Conservation (phyloP, 2,797 vertebrate genomes). For the Microchirus variegatus region DNA sequence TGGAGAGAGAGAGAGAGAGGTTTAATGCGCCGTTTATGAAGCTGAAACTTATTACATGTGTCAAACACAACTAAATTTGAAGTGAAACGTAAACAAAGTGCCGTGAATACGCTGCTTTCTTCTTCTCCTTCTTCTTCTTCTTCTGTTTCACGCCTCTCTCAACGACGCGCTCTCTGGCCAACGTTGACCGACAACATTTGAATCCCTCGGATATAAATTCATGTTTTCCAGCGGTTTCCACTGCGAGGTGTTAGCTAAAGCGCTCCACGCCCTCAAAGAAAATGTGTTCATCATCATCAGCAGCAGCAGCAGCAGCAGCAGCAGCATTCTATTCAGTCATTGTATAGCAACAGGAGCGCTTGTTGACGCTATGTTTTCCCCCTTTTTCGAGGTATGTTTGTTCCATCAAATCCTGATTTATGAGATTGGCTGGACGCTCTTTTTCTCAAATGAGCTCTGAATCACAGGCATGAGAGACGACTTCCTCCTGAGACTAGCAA, state of each 20-base stretch:
- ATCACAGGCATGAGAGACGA: constrained; percentile 72
- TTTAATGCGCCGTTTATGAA: no score
- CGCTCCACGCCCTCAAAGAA: constrained; percentile 24
- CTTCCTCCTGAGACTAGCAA: constrained; percentile 72
- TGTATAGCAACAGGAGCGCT: constrained; percentile 26
- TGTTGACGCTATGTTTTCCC: constrained; percentile 34
- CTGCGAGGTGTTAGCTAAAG: constrained; percentile 38
- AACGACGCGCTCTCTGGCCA: background rate
- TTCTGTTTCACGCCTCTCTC: constrained; percentile 4
- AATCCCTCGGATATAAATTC: constrained; percentile 24
- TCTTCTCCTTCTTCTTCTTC: no score
- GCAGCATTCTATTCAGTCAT: constrained; percentile 64
- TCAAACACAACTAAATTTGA: no score
- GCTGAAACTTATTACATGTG: no score
- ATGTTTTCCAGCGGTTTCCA: constrained; percentile 19
- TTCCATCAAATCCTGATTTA: constrained; percentile 79
- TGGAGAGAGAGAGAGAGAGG: no score
- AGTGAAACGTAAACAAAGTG: background rate
- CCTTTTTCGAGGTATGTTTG: constrained; percentile 67
- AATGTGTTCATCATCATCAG: constrained; percentile 50
- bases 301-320: no score
- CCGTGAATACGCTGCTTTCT: background rate
- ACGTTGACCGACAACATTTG: constrained; percentile 7
- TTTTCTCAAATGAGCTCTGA: constrained; percentile 68
- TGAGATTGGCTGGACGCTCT: constrained; percentile 52